Base-by-base conservation (phyloP, 2,888 invertebrate genomes). In the Drosophila limbata region DNA sequence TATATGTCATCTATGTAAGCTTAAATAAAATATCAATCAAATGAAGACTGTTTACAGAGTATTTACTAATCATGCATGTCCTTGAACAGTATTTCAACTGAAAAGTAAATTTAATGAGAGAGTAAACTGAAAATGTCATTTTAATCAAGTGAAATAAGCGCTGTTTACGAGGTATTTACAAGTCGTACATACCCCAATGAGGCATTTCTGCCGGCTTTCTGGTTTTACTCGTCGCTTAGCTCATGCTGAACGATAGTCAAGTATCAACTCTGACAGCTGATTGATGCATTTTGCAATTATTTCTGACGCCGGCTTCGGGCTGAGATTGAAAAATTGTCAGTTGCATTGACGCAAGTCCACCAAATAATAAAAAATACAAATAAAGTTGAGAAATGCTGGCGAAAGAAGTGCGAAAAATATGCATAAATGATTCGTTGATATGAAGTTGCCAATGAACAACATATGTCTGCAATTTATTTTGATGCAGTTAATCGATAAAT, bases 231-330 rank as follows among this genome's bases (percentile, higher is more conserved):
- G 31, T 55, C 40, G 51, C 48, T 52, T 47, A 31, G 40, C 57
- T 50, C 40, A 37, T 67, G 52, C 60, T 60, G 56, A 70, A 80
- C 71, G 77, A 73, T 64, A 80, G 74, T 69, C 74, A 69, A 74
- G 67, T 50, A 70, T 72, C 68, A 48, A 61, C 65, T 47, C 69
- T 89, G 88, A 82, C 89, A 88, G 68, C 77, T 89, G 85, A 85
- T 85, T 88, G 90, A 85, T 85, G 85, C 89, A 89, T 89, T 85
- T 85, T 80, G 89, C 85, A 85, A 85, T 85, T 85, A 85, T 85
- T 88, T 85, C 74, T 88, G 88, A 88, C 88, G 88, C 85, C 59
- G 67, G 60, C 69, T 62, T 64, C 69, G 61, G 53, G 72, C 71
- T 63, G 79, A 89, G 84, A 84, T 84, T 84, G 84, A 84, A 84